These are phyloP conservation scores for Sula dactylatra DNA, from an alignment of 2,113 vertebrate species.

Conservation along the genomic window DNA sequence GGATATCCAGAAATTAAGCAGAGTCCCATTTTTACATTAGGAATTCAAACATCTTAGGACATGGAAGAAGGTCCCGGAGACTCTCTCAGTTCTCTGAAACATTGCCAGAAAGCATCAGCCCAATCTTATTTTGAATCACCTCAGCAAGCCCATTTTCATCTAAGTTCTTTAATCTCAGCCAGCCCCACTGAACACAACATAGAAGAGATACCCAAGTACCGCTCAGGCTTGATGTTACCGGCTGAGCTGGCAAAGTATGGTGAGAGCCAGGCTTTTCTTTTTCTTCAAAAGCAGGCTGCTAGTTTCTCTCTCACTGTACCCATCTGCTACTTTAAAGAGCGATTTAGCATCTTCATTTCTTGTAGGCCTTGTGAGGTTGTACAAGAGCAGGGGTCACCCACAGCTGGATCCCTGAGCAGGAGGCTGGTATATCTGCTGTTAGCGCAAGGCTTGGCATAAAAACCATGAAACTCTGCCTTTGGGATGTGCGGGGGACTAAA, in stretches of 20 bases:
- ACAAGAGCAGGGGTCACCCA: not conserved
- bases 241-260: not conserved
- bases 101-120: not conserved
- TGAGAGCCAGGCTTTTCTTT: not conserved
- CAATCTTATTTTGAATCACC: not conserved
- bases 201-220: not conserved
- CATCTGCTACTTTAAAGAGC: not conserved
- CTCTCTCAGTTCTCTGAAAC: not conserved
- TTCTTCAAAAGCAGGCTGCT: not conserved
- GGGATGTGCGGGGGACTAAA: not conserved
- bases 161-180: not conserved
- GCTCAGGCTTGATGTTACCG: not conserved
- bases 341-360: not conserved
- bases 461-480: not conserved
- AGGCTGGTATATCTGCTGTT: not conserved
- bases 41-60: not conserved
- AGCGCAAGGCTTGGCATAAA: not conserved
- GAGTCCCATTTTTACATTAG: not conserved
- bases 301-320: not conserved
- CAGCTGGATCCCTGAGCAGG: not conserved
- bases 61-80: not conserved
- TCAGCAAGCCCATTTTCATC: not conserved
- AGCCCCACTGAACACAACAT: not conserved
- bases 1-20: not conserved
- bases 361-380: not conserved